Percentiles rank a stretch among this genome's conserved stretches.
Conservation (phyloP, 2,113 vertebrate species). For the Atrichornis clamosus region DNA sequence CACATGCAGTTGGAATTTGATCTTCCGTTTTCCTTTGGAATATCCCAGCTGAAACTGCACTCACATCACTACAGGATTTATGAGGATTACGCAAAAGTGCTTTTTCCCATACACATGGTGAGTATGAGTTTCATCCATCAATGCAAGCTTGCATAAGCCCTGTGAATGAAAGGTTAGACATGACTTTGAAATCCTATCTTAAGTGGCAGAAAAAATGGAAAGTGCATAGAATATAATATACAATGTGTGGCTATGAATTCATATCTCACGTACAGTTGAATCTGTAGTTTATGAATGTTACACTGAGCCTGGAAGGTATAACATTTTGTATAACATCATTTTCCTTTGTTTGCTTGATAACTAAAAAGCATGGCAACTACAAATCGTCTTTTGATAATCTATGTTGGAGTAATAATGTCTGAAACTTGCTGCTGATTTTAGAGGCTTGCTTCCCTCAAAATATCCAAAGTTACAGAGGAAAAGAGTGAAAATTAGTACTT, state of each 20-base stretch:
- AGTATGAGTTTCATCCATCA: conserved; percentile 17
- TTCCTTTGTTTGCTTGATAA: not conserved
- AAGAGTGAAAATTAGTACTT: not conserved
- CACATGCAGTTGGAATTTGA: not conserved
- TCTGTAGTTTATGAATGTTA: not conserved
- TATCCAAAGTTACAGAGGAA: not conserved
- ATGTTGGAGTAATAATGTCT: not conserved
- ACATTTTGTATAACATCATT: not conserved
- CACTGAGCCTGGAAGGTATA: not conserved
- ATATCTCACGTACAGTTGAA: not conserved
- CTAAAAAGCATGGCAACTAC: not conserved
- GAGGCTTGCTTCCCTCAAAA: not conserved
- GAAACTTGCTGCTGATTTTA: not conserved
- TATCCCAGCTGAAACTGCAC: not conserved
- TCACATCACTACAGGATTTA: not conserved
- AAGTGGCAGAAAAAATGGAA: conserved; percentile 3
- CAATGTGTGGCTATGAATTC: not conserved
- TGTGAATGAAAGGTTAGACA: not conserved
- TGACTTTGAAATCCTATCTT: conserved; percentile 31
- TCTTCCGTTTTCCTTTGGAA: not conserved
- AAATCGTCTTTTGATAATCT: not conserved
- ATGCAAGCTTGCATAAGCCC: not conserved
- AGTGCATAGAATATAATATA: not conserved
- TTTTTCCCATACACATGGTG: conserved; percentile 19
- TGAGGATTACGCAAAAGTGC: conserved; percentile 18